Percentiles rank a stretch among this genome's conserved stretches.
These are phyloP conservation scores for Pachliopta kotzebuea DNA, from an alignment of 2,888 invertebrate genomes.

Conservation along the genomic window DNA sequence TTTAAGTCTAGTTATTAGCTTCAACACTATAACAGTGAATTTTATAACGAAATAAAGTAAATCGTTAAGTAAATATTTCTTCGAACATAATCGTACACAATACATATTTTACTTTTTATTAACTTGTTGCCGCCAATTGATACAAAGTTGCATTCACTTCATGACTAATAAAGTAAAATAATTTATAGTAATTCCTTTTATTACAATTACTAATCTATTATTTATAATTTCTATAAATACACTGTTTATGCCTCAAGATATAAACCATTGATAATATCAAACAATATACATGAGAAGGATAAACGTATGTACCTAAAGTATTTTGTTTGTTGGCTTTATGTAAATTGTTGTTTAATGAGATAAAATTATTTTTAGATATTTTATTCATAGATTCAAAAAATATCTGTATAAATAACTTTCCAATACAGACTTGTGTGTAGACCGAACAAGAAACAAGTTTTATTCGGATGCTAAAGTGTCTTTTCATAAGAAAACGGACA, in stretches of 20 bases:
- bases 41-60: too few species aligned
- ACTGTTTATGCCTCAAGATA: background rate
- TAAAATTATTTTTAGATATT: background rate
- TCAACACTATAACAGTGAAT: too few species aligned
- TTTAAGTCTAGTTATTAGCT: too few species aligned
- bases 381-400: background rate
- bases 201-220: background rate
- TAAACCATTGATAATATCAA: background rate
- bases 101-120: constrained; percentile 4
- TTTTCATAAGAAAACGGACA: constrained; percentile 37
- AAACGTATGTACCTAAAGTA: background rate
- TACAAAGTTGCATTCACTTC: background rate
- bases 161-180: constrained; percentile 2
- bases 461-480: constrained; percentile 27
- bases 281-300: background rate
- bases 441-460: constrained; percentile 29
- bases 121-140: background rate
- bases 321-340: background rate
- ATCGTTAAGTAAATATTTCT: too few species aligned
- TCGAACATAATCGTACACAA: background rate
- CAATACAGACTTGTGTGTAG: constrained; percentile 32
- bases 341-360: too few species aligned
- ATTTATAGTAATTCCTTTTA: constrained; percentile 2
- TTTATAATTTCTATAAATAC: background rate
- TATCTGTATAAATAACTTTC: background rate